phyloP scores from a whole-genome alignment of 2,113 vertebrate species.

The Nettapus auritus region DNA sequence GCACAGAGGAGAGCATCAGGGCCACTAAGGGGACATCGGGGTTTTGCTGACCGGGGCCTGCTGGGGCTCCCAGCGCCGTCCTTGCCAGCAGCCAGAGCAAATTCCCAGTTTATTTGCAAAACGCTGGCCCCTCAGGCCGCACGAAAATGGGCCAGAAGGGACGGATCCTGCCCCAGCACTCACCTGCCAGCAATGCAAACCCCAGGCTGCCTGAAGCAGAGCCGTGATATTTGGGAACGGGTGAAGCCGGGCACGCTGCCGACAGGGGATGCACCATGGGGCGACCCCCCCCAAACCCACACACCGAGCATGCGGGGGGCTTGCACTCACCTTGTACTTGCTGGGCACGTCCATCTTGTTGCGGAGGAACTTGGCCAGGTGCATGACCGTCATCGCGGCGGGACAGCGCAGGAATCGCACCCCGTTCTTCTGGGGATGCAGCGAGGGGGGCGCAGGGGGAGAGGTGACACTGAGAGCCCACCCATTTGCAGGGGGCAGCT shows the following conservation, averaged over 20 bases:
- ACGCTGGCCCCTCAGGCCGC: too few relatives aligned
- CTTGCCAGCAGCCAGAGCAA: not conserved
- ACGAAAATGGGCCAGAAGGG: not conserved
- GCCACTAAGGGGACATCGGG: accelerated
- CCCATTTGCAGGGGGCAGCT: not conserved
- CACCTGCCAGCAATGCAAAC: not conserved
- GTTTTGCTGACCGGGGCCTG: not conserved
- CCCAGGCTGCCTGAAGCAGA: not conserved
- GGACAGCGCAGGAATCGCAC: slow-evolving; percentile 93
- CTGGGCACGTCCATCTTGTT: slow-evolving; percentile 96
- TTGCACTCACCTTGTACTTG: slow-evolving; percentile 85
- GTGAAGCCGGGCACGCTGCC: accelerated
- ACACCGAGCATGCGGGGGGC: too few relatives aligned
- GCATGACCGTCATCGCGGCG: slow-evolving; percentile 93
- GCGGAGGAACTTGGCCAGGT: slow-evolving; percentile 91
- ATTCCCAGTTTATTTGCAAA: accelerated
- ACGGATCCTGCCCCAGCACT: not conserved
- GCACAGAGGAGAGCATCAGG: not conserved
- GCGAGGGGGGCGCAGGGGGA: not conserved
- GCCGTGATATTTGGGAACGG: accelerated
- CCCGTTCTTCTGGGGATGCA: slow-evolving; percentile 78
- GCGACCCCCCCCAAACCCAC: too few relatives aligned
- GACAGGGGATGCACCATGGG: accelerated
- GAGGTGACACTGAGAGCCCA: not conserved
- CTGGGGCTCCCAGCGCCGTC: not conserved